Evolutionary conservation across 2,888 invertebrate genomes (phyloP).

Genomic region (Orthonychiurus folsomi): DNA sequence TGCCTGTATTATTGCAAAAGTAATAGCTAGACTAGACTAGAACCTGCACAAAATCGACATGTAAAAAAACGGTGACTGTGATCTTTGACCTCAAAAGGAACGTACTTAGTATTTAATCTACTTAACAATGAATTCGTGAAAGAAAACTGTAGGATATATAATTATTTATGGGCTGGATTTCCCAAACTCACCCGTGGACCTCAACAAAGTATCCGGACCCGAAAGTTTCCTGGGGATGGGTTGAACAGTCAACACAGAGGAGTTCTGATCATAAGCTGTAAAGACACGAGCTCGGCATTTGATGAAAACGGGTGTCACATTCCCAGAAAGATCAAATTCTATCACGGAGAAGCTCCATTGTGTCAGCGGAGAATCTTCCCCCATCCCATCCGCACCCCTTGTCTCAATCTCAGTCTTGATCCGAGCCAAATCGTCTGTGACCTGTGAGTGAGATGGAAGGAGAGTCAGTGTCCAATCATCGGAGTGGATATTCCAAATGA

Average conservation of each 20-base stretch:
- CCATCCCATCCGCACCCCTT: neutral
- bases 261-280: slow-evolving; percentile 29
- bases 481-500: too few relatives aligned
- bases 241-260: slow-evolving; percentile 19
- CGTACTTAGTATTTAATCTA: too few relatives aligned
- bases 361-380: neutral
- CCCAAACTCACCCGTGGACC: too few relatives aligned
- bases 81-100: too few relatives aligned
- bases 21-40: too few relatives aligned
- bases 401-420: neutral
- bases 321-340: slow-evolving; percentile 31
- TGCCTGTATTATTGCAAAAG: too few relatives aligned
- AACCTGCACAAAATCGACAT: too few relatives aligned
- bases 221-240: slow-evolving; percentile 28
- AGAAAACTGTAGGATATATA: too few relatives aligned
- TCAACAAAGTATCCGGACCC: slow-evolving; percentile 33
- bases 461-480: too few relatives aligned
- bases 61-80: too few relatives aligned
- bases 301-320: slow-evolving; percentile 24
- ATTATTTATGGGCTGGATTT: slow-evolving; percentile 1
- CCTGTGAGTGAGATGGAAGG: too few relatives aligned
- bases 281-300: slow-evolving; percentile 31
- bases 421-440: neutral
- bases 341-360: neutral
- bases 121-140: too few relatives aligned